Conservation (phyloP, 2,113 vertebrate species). For the Lanius collurio region DNA sequence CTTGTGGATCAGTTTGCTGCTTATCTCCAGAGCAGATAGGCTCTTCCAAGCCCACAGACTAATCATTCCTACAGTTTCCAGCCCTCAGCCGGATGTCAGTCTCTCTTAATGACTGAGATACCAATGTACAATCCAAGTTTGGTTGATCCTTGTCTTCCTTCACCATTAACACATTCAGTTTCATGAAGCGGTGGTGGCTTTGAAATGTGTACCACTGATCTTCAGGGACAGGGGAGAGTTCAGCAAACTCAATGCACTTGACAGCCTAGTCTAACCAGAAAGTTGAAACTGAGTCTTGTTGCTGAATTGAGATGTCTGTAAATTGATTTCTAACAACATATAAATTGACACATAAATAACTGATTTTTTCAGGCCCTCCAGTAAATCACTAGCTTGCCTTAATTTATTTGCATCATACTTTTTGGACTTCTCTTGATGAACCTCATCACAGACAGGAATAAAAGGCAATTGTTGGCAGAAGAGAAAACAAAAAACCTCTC, state of each 20-base stretch:
- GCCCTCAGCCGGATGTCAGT: not conserved
- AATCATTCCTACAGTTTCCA: not conserved
- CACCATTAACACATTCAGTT: not conserved
- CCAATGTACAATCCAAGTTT: not conserved
- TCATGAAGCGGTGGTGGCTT: not conserved
- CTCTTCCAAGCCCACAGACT: not conserved
- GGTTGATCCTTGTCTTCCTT: not conserved
- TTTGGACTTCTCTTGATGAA: constrained; percentile 5
- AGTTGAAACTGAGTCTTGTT: not conserved
- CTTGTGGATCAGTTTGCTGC: not conserved
- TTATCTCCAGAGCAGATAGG: not conserved
- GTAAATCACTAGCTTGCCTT: not conserved
- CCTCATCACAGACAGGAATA: not conserved
- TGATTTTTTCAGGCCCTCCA: not conserved
- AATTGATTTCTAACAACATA: not conserved
- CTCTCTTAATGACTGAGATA: not conserved
- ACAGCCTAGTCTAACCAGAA: constrained; percentile 9
- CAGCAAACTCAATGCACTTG: not conserved
- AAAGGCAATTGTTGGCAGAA: not conserved
- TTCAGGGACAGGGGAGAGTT: not conserved
- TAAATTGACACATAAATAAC: not conserved
- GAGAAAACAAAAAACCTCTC: not conserved
- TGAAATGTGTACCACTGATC: not conserved
- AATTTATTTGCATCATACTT: constrained; percentile 14
- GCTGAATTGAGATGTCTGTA: not conserved